These are phyloP conservation scores for Diploptera punctata DNA, from an alignment of 2,888 invertebrate genomes.

Conservation along the genomic window DNA sequence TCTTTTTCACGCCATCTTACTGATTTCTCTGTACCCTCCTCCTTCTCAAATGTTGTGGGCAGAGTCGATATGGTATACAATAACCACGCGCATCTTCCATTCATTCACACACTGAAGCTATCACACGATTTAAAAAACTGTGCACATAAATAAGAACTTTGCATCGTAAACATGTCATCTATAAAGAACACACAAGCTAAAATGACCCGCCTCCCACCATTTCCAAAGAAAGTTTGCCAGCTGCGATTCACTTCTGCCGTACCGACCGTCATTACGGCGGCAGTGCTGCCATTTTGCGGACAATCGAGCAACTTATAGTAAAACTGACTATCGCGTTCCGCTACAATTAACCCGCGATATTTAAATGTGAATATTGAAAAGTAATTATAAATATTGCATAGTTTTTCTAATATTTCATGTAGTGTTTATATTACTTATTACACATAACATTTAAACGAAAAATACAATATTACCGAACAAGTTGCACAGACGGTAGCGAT, in stretches of 20 bases:
- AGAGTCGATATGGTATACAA: constrained; percentile 25
- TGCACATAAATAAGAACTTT: constrained; percentile 21
- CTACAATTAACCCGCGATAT: not conserved
- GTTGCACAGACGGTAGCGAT: no score
- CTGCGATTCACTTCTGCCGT: constrained; percentile 20
- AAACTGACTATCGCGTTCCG: not conserved
- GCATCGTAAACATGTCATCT: constrained; percentile 21
- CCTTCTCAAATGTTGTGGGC: constrained; percentile 20
- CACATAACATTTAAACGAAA: no score
- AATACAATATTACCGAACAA: no score
- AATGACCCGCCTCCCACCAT: constrained; percentile 29
- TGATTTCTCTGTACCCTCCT: constrained; percentile 23
- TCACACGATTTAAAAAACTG: constrained; percentile 15
- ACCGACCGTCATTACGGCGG: constrained; percentile 34
- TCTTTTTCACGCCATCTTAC: constrained; percentile 34
- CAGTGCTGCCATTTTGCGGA: constrained; percentile 20
- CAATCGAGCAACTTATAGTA: not conserved
- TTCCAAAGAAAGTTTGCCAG: constrained; percentile 33
- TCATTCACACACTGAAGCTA: constrained; percentile 5
- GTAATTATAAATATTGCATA: no score
- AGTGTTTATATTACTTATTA: no score
- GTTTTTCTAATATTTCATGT: no score
- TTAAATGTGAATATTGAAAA: no score
- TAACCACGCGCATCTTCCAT: constrained; percentile 31
- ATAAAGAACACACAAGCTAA: constrained; percentile 18